Percentiles rank a stretch among this genome's conserved stretches.
These are phyloP conservation scores for Lutjanus campechanus DNA, from an alignment of 2,797 vertebrate species.

Conservation along the genomic window DNA sequence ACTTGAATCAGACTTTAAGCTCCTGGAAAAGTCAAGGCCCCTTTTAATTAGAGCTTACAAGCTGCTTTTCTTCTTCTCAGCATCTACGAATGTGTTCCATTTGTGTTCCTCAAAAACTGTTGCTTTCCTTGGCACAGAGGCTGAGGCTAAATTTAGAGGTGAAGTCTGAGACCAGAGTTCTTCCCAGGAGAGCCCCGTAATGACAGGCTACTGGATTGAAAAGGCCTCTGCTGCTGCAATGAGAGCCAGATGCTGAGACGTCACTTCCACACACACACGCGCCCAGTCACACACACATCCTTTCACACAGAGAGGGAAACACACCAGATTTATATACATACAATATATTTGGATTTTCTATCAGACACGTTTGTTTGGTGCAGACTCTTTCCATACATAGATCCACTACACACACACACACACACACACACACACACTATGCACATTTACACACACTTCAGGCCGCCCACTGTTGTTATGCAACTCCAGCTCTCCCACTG, in stretches of 20 bases:
- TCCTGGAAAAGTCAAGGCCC: conserved; percentile 35
- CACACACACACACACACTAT: conserved; percentile 12
- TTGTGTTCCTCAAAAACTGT: conserved; percentile 56
- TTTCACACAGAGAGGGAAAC: not conserved
- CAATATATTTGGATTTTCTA: not conserved
- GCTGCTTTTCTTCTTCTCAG: not conserved
- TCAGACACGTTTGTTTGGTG: not conserved
- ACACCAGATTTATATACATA: not conserved
- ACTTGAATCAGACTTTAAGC: conserved; percentile 38
- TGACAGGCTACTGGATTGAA: conserved; percentile 69
- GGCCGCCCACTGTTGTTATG: conserved; percentile 44
- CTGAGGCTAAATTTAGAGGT: conserved; percentile 68
- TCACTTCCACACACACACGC: conserved; percentile 13
- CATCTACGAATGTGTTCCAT: conserved; percentile 27
- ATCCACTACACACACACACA: not conserved
- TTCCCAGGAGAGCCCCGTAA: conserved; percentile 65
- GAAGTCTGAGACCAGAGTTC: conserved; percentile 39
- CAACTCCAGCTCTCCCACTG: conserved; percentile 34
- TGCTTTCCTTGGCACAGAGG: conserved; percentile 59
- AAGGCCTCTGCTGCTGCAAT: conserved; percentile 46
- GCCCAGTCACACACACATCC: not conserved
- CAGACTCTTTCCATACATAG: not conserved
- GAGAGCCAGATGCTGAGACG: conserved; percentile 60
- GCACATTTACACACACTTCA: not conserved
- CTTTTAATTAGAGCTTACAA: conserved; percentile 45